Evolutionary conservation across 1,140 invertebrate genomes (phyloP), one percentile per base, ranked within the genome.

Genomic region (Potamilus streckersoni): DNA sequence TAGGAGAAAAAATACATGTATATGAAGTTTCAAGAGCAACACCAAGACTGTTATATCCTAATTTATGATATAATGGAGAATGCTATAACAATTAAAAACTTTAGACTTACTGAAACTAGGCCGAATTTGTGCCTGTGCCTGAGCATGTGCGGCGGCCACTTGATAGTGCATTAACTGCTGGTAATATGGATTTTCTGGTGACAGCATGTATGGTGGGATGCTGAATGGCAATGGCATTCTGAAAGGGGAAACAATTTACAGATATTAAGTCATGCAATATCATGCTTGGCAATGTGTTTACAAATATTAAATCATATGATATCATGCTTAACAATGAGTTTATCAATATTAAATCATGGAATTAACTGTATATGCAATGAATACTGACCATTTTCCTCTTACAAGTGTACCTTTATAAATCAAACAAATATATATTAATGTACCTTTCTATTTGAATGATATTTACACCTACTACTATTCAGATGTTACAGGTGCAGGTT

Each of bases 81-180:
- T 23, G 23, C 23, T 23, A 23, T 23, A 23, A 8, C 11, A 6
- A 49, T 49, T 6, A 0, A 49, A 49, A 49, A 49, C 0, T 49
- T 49, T 8, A 58, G 38, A 75, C 74, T 76, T 62, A 77, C 75
- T 59, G 49, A 77, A 49, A 1, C 75, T 58, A 4, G 71, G 23
- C 38, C 38, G 38, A 49, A 49, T 4, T 31, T 31, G 27, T 58
- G 69, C 38, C 13, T 63, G 23, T 11, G 69, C 63, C 27, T 75
- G 74, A 13, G 73, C 73, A 12, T 71, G 68, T n/a, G 38, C 38
- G 5, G 63, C 63, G 23, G 69, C 63, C 12, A 77, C 69, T 20
- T 72, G 69, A 60, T 38, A 77, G 17, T 59, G 66, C 75, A 77
- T 69, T 16, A 77, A 62, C 69, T 71, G 62, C 38, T 77, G 75